These are phyloP conservation scores for Gastrophryne carolinensis DNA, from an alignment of 2,797 vertebrate genomes.

Conservation along the genomic window DNA sequence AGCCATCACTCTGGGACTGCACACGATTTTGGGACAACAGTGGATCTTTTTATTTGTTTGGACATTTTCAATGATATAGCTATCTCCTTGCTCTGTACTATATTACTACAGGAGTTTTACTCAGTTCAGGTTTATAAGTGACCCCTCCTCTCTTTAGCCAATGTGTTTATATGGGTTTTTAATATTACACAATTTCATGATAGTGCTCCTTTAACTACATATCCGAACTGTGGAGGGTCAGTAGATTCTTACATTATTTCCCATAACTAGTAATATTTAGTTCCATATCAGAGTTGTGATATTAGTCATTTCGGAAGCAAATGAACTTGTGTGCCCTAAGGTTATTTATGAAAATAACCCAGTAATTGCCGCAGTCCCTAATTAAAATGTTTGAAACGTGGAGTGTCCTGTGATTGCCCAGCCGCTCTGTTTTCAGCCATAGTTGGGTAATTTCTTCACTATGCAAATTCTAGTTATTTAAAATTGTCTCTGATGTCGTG, in stretches of 20 bases:
- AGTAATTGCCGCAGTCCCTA: neutral
- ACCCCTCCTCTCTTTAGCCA: no score
- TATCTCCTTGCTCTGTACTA: no score
- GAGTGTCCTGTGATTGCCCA: neutral
- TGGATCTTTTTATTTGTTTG: no score
- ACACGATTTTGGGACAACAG: no score
- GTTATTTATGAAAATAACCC: neutral
- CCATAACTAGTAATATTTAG: neutral
- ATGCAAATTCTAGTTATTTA: slow-evolving; percentile 48
- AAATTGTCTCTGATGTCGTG: slow-evolving; percentile 23
- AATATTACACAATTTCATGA: no score
- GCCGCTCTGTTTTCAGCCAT: neutral
- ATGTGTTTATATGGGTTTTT: no score
- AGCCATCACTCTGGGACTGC: no score
- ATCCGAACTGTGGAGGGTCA: no score
- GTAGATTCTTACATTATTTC: neutral
- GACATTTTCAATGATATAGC: no score
- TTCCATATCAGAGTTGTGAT: neutral
- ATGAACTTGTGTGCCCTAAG: neutral
- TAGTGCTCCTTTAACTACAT: no score
- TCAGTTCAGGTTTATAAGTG: no score
- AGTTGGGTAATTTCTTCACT: slow-evolving; percentile 46
- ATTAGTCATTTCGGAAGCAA: neutral
- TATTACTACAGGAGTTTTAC: no score
- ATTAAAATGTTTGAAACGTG: slow-evolving; percentile 12